phyloP scores from a whole-genome alignment of 2,888 invertebrate genomes.

The Apeira syringaria region DNA sequence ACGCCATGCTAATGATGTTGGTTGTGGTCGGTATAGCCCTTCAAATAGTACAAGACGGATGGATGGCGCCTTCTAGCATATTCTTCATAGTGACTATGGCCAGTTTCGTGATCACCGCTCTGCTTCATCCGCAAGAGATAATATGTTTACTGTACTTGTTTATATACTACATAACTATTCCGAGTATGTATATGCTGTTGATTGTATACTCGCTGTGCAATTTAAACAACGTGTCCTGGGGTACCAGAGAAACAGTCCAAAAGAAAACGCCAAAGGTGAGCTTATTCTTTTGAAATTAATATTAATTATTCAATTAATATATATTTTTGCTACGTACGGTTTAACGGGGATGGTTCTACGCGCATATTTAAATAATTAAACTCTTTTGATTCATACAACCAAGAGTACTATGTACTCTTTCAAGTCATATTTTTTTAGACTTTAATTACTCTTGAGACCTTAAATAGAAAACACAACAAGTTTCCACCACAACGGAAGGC shows the following conservation, averaged over 20 bases:
- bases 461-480: too few species aligned
- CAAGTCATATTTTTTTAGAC: too few species aligned
- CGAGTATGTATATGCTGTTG: conserved; percentile 96
- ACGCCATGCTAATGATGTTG: conserved; percentile 94
- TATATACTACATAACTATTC: conserved; percentile 94
- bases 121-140: conserved; percentile 91
- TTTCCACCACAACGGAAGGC: too few species aligned
- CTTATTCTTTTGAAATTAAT: conserved; percentile 3
- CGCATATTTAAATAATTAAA: too few species aligned
- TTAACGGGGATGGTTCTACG: too few species aligned
- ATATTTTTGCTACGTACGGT: too few species aligned
- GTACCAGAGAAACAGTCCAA: conserved; percentile 91
- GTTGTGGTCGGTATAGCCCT: conserved; percentile 92
- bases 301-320: too few species aligned
- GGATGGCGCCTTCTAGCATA: conserved; percentile 92
- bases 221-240: conserved; percentile 97
- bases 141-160: conserved; percentile 88
- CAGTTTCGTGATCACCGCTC: conserved; percentile 86
- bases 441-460: too few species aligned
- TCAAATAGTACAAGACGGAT: conserved; percentile 91
- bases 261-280: conserved; percentile 68
- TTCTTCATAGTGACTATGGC: conserved; percentile 90
- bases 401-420: too few species aligned
- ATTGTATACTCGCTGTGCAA: conserved; percentile 97
- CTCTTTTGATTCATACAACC: too few species aligned